phyloP scores from a whole-genome alignment of 2,113 vertebrate genomes.

The Phyllostomus discolor region DNA sequence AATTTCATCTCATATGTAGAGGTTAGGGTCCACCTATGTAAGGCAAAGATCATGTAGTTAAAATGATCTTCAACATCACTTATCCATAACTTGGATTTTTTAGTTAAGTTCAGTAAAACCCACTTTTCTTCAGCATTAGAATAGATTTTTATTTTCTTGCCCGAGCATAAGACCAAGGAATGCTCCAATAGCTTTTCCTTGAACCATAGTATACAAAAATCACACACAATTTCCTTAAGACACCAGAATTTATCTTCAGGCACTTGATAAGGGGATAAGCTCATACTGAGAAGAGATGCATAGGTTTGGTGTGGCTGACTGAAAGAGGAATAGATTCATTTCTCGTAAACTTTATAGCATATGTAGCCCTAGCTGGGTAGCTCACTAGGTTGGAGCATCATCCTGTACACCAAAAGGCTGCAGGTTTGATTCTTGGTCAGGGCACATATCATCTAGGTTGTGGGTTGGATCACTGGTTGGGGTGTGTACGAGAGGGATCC shows the following conservation, averaged over 20 bases:
- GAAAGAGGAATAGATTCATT: background rate
- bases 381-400: no score
- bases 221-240: background rate
- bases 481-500: no score
- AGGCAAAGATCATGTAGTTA: background rate
- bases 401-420: no score
- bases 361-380: background rate
- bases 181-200: background rate
- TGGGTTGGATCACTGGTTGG: no score
- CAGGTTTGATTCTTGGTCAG: no score
- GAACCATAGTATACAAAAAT: background rate
- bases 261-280: background rate
- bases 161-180: background rate
- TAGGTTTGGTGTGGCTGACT: background rate
- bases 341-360: background rate
- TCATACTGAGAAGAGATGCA: background rate
- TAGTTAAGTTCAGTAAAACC: background rate
- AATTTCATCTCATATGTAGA: background rate
- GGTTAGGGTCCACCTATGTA: background rate
- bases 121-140: background rate
- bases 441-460: no score
- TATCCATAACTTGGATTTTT: background rate
- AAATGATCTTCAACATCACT: constrained; percentile 3
- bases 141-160: background rate
- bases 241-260: background rate